A percentile compares a stretch with the other conserved stretches of the same genome.
These are phyloP conservation scores for Latrodectus elegans DNA, from an alignment of 2,888 invertebrate species.

Conservation along the genomic window DNA sequence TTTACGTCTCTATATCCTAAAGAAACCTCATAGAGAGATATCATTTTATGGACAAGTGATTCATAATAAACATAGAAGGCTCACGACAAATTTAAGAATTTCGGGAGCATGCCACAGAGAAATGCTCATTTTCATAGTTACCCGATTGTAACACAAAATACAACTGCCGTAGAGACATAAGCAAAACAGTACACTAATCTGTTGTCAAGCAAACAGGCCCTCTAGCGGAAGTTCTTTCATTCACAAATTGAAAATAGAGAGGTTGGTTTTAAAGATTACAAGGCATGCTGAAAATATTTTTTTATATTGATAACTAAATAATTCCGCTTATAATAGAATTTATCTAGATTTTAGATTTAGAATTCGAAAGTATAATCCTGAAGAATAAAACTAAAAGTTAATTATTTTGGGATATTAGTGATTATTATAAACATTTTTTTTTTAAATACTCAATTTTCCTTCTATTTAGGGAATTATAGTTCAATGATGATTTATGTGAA, in stretches of 20 bases:
- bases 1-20: constrained; percentile 31
- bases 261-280: neutral
- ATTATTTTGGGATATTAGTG: too few species aligned
- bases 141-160: constrained; percentile 27
- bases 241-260: neutral
- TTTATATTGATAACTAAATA: too few species aligned
- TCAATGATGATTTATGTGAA: too few species aligned
- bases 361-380: too few species aligned
- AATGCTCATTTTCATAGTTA: constrained; percentile 23
- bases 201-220: constrained; percentile 62
- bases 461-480: too few species aligned
- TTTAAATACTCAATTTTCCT: too few species aligned
- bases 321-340: too few species aligned
- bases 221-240: constrained; percentile 31
- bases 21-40: constrained; percentile 6
- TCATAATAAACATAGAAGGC: constrained; percentile 22
- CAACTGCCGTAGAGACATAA: constrained; percentile 45
- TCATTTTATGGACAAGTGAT: constrained; percentile 1
- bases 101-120: constrained; percentile 32
- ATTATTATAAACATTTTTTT: too few species aligned
- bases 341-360: too few species aligned
- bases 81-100: constrained; percentile 8
- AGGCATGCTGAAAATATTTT: neutral
- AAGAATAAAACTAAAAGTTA: too few species aligned
- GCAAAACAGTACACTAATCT: constrained; percentile 55